These are phyloP conservation scores for Drosophila peninsularis DNA, from an alignment of 2,888 invertebrate genomes.

Conservation along the genomic window DNA sequence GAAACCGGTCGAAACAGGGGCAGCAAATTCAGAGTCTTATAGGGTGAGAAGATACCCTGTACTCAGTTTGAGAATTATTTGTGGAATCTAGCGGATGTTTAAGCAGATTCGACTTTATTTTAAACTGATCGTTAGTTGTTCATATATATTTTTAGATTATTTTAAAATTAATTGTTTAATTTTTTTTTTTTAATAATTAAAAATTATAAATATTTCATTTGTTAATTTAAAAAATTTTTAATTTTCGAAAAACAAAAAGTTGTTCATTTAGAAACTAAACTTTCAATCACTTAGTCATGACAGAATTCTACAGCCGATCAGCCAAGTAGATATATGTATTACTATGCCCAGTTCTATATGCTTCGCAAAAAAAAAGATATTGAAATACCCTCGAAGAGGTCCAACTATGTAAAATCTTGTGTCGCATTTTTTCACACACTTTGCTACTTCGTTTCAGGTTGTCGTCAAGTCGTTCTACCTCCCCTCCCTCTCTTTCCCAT, in stretches of 20 bases:
- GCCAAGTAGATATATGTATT: neutral
- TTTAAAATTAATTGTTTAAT: too few relatives aligned
- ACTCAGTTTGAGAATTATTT: too few relatives aligned
- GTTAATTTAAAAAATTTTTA: too few relatives aligned
- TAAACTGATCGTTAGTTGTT: neutral
- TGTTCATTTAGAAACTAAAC: too few relatives aligned
- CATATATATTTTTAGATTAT: neutral
- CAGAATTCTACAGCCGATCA: neutral
- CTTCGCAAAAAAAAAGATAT: neutral
- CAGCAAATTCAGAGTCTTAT: neutral
- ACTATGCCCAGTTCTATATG: too few relatives aligned
- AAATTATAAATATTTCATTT: too few relatives aligned
- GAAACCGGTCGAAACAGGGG: slow-evolving; percentile 1
- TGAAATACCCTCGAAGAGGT: neutral
- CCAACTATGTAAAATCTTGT: neutral
- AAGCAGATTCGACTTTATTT: too few relatives aligned
- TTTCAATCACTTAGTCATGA: too few relatives aligned
- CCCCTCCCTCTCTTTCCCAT: too few relatives aligned
- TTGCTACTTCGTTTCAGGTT: neutral
- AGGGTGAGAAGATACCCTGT: neutral
- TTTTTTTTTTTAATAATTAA: too few relatives aligned
- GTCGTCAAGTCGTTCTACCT: neutral
- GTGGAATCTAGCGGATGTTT: too few relatives aligned
- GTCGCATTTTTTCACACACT: slow-evolving; percentile 9
- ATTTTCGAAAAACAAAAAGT: too few relatives aligned